Base-by-base conservation (phyloP, 2,113 vertebrate genomes). In the Irena cyanogastra region DNA sequence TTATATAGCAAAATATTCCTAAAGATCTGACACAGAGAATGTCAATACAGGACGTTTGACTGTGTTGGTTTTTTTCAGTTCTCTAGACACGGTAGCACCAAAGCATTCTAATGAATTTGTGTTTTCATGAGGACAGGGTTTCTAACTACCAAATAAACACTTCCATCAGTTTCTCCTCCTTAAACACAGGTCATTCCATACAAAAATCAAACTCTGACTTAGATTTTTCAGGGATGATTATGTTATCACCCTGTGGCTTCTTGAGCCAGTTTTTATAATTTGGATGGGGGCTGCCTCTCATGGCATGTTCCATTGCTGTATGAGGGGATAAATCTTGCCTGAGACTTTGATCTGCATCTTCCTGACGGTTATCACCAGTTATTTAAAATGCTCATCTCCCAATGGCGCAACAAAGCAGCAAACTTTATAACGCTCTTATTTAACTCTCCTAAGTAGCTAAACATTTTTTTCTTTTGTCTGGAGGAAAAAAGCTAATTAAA, bases 401-500 rank as follows among this genome's bases (percentile, higher is more conserved):
- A 4, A 1, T 1, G 1, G 26, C 17, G 8, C 8, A 69, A 57
- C 28, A 87, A 82, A 84, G 37, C 44, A 49, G n/a, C n/a, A 83
- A 50, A 79, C 16, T 76, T 91, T 72, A 56, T 37, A 41, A 37
- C 16, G 78, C 49, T 76, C 49, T 75, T 87, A 79, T 76, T 89
- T 87, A 87, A 93, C 30, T 79, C 42, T 87, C 28, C 26, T 69
- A 71, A 76, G 30, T 37, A 79, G 41, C 42, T 26, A 69, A 52
- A 54, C 15, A 2, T 35, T 19, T 70, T 92, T 71, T 60, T 56
- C 7, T 56, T 83, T 54, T 69, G 11, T 72, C 66, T 72, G 37
- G 45, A 89, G 64, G 42, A 27, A 84, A 78, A 83, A 89, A 49
- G 15, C 26, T 94, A 94, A 80, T 71, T 71, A 78, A 95, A 96